These are phyloP conservation scores for Chrysolina haemoptera DNA, from an alignment of 2,888 invertebrate genomes.

Conservation along the genomic window DNA sequence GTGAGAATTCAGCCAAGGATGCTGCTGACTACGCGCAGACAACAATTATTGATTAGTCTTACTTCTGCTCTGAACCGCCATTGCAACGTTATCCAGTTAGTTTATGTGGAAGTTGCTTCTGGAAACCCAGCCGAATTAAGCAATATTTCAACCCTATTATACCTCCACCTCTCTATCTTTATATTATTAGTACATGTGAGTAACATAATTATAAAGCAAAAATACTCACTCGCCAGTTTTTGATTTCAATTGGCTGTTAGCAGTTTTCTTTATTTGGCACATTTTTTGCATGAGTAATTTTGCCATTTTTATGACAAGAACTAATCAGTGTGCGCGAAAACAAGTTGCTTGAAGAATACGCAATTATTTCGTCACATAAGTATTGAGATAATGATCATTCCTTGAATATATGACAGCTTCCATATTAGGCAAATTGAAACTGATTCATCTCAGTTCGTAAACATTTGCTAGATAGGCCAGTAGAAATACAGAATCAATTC, in stretches of 20 bases:
- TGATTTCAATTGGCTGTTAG: constrained; percentile 23
- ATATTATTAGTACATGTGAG: constrained; percentile 36
- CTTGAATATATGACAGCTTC: too few relatives aligned
- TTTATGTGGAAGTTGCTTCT: constrained; percentile 55
- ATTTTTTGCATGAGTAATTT: constrained; percentile 30
- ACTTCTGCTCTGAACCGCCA: constrained; percentile 59
- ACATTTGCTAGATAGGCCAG: too few relatives aligned
- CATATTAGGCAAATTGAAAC: too few relatives aligned
- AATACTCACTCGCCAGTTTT: constrained; percentile 34
- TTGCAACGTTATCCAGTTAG: constrained; percentile 60
- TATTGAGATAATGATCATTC: too few relatives aligned
- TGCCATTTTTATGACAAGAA: constrained; percentile 3
- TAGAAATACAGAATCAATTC: too few relatives aligned
- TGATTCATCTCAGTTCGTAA: too few relatives aligned
- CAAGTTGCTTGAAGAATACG: background rate
- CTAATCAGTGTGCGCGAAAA: background rate
- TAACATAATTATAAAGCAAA: constrained; percentile 35
- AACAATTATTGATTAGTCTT: constrained; percentile 65
- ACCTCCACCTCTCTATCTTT: constrained; percentile 28
- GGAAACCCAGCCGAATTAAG: constrained; percentile 28
- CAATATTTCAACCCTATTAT: constrained; percentile 43
- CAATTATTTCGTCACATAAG: background rate
- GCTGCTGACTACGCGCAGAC: constrained; percentile 61
- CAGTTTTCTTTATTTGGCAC: constrained; percentile 33
- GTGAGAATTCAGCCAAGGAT: constrained; percentile 46